These are phyloP conservation scores for Periplaneta americana DNA, from an alignment of 1,140 invertebrate genomes.

Conservation along the genomic window DNA sequence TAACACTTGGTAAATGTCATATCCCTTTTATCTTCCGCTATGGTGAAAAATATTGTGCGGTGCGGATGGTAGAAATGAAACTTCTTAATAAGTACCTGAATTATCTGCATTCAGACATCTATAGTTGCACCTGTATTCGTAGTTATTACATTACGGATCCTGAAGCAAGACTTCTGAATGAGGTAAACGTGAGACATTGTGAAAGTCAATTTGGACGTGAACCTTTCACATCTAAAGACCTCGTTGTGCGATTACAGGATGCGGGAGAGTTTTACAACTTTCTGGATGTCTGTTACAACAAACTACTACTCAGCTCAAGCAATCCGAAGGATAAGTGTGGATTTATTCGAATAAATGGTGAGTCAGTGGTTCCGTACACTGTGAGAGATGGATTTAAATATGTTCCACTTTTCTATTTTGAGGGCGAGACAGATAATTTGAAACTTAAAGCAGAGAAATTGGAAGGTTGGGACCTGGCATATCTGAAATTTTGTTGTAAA, in stretches of 20 bases:
- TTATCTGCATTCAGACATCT: conserved; percentile 76
- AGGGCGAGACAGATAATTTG: conserved; percentile 85
- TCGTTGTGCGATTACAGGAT: conserved; percentile 81
- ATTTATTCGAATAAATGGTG: conserved; percentile 90
- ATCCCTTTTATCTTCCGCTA: conserved; percentile 83
- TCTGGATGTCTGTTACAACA: conserved; percentile 80
- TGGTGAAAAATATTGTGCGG: conserved; percentile 82
- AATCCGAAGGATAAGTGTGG: conserved; percentile 74
- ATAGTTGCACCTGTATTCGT: conserved; percentile 81
- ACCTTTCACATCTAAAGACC: conserved; percentile 82
- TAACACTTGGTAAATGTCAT: conserved; percentile 72
- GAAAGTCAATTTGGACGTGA: conserved; percentile 85
- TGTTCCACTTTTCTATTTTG: conserved; percentile 91
- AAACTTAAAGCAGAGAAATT: conserved; percentile 78
- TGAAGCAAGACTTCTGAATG: conserved; percentile 84
- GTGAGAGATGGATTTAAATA: conserved; percentile 76
- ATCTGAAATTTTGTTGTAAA: conserved; percentile 91
- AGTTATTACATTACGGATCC: conserved; percentile 90
- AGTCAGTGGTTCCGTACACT: conserved; percentile 90
- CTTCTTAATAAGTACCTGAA: conserved; percentile 79
- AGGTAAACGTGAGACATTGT: conserved; percentile 91
- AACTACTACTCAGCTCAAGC: conserved; percentile 51
- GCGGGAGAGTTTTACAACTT: conserved; percentile 88
- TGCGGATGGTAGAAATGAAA: conserved; percentile 85
- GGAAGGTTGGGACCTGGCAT: conserved; percentile 86